These are phyloP conservation scores for Erebia epiphron DNA, from an alignment of 2,888 invertebrate species.

Conservation along the genomic window DNA sequence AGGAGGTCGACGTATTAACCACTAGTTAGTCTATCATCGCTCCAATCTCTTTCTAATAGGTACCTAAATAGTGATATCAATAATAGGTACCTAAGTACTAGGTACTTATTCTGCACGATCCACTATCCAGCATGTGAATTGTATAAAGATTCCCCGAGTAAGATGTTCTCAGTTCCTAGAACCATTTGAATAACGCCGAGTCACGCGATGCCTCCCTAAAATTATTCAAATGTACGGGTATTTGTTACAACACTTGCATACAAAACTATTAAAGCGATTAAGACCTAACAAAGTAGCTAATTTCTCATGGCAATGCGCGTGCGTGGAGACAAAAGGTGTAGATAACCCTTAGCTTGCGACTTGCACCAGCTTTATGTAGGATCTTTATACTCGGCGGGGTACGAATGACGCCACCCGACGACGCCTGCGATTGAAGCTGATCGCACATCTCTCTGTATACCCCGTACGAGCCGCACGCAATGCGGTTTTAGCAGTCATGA, in stretches of 20 bases:
- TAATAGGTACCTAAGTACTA: too few species aligned
- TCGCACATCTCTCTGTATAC: not conserved
- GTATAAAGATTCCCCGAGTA: not conserved
- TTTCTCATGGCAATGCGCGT: slow-evolving; percentile 37
- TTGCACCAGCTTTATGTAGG: slow-evolving; percentile 32
- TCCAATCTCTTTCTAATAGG: too few species aligned
- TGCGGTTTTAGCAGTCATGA: not conserved
- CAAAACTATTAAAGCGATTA: slow-evolving; percentile 34
- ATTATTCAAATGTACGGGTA: not conserved
- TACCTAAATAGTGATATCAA: too few species aligned
- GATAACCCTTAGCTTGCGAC: slow-evolving; percentile 34
- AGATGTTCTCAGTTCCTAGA: not conserved
- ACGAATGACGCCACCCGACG: slow-evolving; percentile 61
- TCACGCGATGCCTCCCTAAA: slow-evolving; percentile 12
- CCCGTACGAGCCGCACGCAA: not conserved
- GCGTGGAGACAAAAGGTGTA: slow-evolving; percentile 37
- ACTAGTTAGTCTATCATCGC: too few species aligned
- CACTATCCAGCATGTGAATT: not conserved
- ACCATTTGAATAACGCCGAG: slow-evolving; percentile 10
- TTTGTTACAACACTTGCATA: slow-evolving; percentile 26
- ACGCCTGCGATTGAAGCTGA: slow-evolving; percentile 42
- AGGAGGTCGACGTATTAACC: too few species aligned
- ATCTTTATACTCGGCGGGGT: slow-evolving; percentile 48
- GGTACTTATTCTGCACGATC: too few species aligned
- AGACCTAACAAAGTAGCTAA: slow-evolving; percentile 37